Evolutionary conservation across 2,797 vertebrate species (phyloP).

Genomic region (Anisognathus igniventris): DNA sequence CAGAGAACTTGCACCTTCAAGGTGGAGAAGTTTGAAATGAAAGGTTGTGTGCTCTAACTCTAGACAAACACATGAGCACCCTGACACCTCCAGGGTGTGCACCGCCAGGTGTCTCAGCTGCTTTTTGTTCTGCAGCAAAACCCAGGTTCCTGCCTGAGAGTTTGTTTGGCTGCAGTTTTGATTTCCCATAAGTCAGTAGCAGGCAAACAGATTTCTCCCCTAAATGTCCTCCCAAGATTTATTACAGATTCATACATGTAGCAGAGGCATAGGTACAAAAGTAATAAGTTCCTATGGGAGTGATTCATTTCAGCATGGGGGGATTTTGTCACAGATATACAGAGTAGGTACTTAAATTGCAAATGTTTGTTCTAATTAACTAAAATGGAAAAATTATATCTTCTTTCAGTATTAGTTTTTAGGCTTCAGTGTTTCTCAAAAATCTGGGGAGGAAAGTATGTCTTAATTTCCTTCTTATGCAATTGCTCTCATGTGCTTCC

Average conservation of each 20-base stretch:
- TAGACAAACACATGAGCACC: background rate
- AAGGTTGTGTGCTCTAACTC: background rate
- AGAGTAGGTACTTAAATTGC: background rate
- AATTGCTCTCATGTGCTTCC: background rate
- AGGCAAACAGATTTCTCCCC: background rate
- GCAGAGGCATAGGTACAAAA: background rate
- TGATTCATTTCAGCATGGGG: background rate
- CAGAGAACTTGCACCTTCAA: background rate
- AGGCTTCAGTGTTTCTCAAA: background rate
- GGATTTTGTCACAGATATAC: background rate
- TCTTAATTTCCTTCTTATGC: background rate
- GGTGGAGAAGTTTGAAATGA: background rate
- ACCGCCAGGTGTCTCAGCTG: background rate
- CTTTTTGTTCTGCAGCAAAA: background rate
- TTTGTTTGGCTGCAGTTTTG: background rate
- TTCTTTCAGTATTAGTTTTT: background rate
- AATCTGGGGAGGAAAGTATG: background rate
- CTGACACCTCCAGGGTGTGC: background rate
- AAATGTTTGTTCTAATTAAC: background rate
- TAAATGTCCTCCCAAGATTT: background rate
- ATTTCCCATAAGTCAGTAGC: background rate
- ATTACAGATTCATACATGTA: background rate
- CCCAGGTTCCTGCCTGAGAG: background rate
- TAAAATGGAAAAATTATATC: background rate
- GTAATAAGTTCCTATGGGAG: rapidly evolving